Percentiles rank a stretch among this genome's conserved stretches.
Evolutionary conservation across 2,888 invertebrate species (phyloP).

Genomic region (Petrophora chlorosata): DNA sequence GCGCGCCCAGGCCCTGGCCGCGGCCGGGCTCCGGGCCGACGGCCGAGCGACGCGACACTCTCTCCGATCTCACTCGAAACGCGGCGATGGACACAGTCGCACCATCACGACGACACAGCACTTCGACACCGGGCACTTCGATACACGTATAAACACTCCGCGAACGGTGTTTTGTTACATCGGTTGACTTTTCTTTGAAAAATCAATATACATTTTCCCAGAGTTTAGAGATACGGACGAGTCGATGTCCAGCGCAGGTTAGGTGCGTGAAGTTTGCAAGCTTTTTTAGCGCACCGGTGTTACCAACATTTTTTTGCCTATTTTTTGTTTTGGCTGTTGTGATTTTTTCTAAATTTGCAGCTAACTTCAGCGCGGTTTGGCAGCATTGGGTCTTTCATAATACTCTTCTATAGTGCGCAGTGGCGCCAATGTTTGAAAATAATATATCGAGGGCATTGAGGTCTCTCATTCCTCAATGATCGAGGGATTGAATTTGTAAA

Average conservation of each 20-base stretch:
- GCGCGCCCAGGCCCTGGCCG: slow-evolving; percentile 81
- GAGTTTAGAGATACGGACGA: slow-evolving; percentile 82
- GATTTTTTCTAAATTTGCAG: slow-evolving; percentile 81
- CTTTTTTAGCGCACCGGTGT: slow-evolving; percentile 85
- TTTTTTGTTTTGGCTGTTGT: slow-evolving; percentile 83
- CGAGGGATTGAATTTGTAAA: no score
- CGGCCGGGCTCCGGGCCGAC: slow-evolving; percentile 80
- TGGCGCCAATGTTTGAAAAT: slow-evolving; percentile 51
- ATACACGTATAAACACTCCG: slow-evolving; percentile 82
- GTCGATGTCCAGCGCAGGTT: slow-evolving; percentile 85
- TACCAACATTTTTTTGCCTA: slow-evolving; percentile 84
- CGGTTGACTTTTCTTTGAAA: slow-evolving; percentile 84
- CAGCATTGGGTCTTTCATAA: slow-evolving; percentile 70
- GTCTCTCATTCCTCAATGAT: no score
- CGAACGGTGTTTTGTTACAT: slow-evolving; percentile 84
- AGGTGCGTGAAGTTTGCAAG: slow-evolving; percentile 85
- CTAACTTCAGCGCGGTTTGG: slow-evolving; percentile 66
- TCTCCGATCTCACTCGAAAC: slow-evolving; percentile 79
- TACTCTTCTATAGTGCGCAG: slow-evolving; percentile 48
- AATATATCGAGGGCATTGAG: background rate
- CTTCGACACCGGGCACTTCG: slow-evolving; percentile 76
- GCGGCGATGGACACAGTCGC: slow-evolving; percentile 78
- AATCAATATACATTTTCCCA: slow-evolving; percentile 85
- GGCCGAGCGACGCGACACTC: slow-evolving; percentile 80
- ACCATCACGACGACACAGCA: slow-evolving; percentile 81